Evolutionary conservation across 1,140 invertebrate species (phyloP).

Genomic region (Aphelenchoides avenae): DNA sequence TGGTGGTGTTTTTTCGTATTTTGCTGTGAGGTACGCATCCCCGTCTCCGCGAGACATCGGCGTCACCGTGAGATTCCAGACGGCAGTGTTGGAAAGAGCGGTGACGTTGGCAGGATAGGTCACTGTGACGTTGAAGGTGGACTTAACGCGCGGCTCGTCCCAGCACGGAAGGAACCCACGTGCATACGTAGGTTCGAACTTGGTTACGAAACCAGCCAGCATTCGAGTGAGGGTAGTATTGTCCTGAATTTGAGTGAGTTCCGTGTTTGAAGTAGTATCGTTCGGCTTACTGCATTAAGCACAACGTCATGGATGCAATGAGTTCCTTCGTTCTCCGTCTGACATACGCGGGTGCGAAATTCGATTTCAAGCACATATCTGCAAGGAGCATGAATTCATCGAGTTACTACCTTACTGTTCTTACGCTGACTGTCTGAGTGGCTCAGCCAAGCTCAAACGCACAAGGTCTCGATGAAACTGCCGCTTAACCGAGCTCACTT

Average conservation of each 20-base stretch:
- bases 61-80: slow-evolving; percentile 18
- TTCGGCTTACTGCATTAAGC: slow-evolving; percentile 5
- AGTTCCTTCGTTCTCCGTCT: slow-evolving; percentile 42
- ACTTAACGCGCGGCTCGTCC: slow-evolving; percentile 87
- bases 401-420: too few species aligned
- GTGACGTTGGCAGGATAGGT: slow-evolving; percentile 47
- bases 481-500: slow-evolving; percentile 42
- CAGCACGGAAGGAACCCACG: slow-evolving; percentile 90
- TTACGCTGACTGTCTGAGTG: too few species aligned
- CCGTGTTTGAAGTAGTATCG: neutral
- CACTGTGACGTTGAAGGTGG: slow-evolving; percentile 68
- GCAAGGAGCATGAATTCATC: slow-evolving; percentile 1
- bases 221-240: slow-evolving; percentile 22
- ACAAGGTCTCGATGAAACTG: slow-evolving; percentile 43
- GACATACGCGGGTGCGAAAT: slow-evolving; percentile 52
- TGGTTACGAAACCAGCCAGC: slow-evolving; percentile 69
- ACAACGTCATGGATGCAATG: slow-evolving; percentile 35
- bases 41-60: neutral
- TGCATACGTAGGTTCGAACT: slow-evolving; percentile 90
- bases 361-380: slow-evolving; percentile 54
- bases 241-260: slow-evolving; percentile 35
- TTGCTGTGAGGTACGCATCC: neutral
- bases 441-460: slow-evolving; percentile 6
- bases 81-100: slow-evolving; percentile 42
- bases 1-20: slow-evolving; percentile 57